These are phyloP conservation scores for Pseudococcus jackbeardsleyi DNA, from an alignment of 2,888 invertebrate species.

Conservation along the genomic window DNA sequence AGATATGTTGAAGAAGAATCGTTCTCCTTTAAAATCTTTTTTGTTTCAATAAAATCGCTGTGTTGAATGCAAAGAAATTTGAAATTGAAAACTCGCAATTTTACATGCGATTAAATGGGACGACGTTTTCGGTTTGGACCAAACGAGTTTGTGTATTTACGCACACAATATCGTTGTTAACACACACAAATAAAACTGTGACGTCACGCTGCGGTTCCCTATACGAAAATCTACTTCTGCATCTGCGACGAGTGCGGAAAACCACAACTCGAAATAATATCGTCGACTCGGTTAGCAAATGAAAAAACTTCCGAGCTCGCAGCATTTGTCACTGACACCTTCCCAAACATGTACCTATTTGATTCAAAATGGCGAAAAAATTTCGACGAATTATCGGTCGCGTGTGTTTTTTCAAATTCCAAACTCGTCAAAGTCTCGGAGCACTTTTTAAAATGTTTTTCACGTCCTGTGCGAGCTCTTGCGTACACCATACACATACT, in stretches of 20 bases:
- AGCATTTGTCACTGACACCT: slow-evolving; percentile 39
- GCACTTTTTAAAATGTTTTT: slow-evolving; percentile 5
- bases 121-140: too few relatives aligned
- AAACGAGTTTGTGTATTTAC: too few relatives aligned
- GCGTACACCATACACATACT: neutral
- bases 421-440: neutral
- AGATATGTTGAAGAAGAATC: too few relatives aligned
- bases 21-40: too few relatives aligned
- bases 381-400: neutral
- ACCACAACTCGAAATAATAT: neutral
- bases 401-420: slow-evolving; percentile 18
- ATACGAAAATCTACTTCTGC: neutral
- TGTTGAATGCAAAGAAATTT: too few relatives aligned
- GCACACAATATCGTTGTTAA: too few relatives aligned
- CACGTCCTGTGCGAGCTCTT: neutral
- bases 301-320: neutral
- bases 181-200: too few relatives aligned
- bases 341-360: neutral
- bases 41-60: too few relatives aligned
- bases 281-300: neutral
- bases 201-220: too few relatives aligned
- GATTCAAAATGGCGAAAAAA: neutral
- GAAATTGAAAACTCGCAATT: too few relatives aligned
- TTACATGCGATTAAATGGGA: too few relatives aligned
- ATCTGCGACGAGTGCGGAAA: neutral